A percentile compares a stretch with the other conserved stretches of the same genome.
Conservation (phyloP, 2,113 vertebrate genomes). For the Vireo altiloquus region DNA sequence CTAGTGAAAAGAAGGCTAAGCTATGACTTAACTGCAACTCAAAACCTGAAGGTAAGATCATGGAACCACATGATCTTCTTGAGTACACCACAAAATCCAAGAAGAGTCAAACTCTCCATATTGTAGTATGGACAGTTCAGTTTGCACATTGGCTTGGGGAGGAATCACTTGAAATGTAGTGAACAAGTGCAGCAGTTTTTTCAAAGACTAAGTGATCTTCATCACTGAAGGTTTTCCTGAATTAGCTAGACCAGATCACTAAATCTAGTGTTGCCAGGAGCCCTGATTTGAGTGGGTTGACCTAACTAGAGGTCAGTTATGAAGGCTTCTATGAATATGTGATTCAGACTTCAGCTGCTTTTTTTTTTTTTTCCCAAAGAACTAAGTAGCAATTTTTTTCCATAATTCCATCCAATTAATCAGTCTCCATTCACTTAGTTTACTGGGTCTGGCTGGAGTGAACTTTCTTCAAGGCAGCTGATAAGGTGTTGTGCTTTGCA, state of each 20-base stretch:
- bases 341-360: background rate
- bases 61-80: background rate
- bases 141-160: background rate
- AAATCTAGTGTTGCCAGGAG: background rate
- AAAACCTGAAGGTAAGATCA: background rate
- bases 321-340: background rate
- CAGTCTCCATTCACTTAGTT: background rate
- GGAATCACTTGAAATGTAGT: background rate
- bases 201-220: background rate
- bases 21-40: fast-evolving
- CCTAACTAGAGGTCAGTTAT: background rate
- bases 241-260: background rate
- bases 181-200: background rate
- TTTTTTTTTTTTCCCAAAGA: background rate
- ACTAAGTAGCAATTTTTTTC: background rate
- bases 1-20: background rate
- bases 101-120: fast-evolving
- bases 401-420: background rate
- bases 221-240: background rate
- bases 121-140: background rate
- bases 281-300: background rate
- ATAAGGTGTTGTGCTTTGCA: background rate
- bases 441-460: background rate
- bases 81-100: background rate
- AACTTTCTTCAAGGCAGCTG: background rate